A percentile compares a stretch with the other conserved stretches of the same genome.
Conservation (phyloP, 2,888 invertebrate species). For the Acanthosepion pharaonis region DNA sequence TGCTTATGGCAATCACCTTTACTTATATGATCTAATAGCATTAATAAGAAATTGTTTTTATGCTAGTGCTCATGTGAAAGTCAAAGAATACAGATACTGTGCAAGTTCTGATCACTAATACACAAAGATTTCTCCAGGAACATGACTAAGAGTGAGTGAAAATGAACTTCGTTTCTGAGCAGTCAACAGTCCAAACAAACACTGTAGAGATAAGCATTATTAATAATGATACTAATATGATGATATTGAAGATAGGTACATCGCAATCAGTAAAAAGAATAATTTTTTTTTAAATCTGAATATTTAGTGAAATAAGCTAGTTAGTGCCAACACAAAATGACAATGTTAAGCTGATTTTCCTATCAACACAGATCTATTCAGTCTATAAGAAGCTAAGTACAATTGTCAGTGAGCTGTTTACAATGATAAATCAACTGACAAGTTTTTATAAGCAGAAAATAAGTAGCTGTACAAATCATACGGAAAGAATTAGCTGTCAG, state of each 20-base stretch:
- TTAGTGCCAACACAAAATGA: slow-evolving; percentile 10
- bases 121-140: too few relatives aligned
- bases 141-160: neutral
- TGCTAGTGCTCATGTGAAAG: too few relatives aligned
- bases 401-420: slow-evolving; percentile 13
- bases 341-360: neutral
- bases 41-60: too few relatives aligned
- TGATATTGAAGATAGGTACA: neutral
- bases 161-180: neutral
- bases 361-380: neutral
- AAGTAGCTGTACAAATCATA: slow-evolving; percentile 14
- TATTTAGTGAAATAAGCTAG: neutral
- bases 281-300: neutral
- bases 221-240: neutral
- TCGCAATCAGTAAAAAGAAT: neutral
- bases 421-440: neutral
- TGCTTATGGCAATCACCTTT: too few relatives aligned
- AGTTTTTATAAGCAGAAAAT: slow-evolving; percentile 2
- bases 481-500: neutral
- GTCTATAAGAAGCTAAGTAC: neutral
- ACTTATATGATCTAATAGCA: too few relatives aligned
- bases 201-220: neutral
- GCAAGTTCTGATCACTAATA: too few relatives aligned
- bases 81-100: too few relatives aligned
- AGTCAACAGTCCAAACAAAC: neutral